These are phyloP conservation scores for Actinia equina DNA, from an alignment of 64 coral and sea anemone genomes.

Conservation along the genomic window DNA sequence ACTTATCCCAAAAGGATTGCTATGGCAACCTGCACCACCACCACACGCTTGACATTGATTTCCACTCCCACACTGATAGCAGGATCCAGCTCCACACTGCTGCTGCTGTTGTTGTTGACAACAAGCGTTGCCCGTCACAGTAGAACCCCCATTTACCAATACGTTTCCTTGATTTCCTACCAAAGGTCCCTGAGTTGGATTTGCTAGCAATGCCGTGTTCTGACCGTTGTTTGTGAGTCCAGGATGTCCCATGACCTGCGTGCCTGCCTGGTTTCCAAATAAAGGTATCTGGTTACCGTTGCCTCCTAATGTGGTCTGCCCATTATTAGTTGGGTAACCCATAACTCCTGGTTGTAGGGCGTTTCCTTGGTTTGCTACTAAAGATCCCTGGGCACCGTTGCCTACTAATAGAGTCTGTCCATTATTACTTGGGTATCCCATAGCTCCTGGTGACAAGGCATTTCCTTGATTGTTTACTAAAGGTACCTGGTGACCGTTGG, in stretches of 20 bases:
- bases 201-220: neutral
- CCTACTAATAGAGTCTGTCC: neutral
- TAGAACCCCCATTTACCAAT: neutral
- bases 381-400: neutral
- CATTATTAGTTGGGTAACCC: neutral
- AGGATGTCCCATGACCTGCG: neutral
- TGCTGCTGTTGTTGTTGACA: constrained; percentile 10
- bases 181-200: neutral
- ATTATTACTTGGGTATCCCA: neutral
- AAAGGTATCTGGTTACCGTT: neutral
- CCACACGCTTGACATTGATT: constrained; percentile 5
- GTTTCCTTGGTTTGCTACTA: neutral
- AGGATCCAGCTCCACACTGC: neutral
- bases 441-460: neutral
- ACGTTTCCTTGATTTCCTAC: constrained; percentile 1
- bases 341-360: neutral
- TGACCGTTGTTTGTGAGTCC: neutral
- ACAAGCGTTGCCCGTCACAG: neutral
- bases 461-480: neutral
- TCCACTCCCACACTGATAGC: neutral
- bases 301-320: neutral
- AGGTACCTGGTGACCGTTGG: neutral
- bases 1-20: neutral
- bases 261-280: neutral
- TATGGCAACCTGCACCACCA: neutral